Evolutionary conservation across 2,888 invertebrate genomes (phyloP), one percentile per base, ranked within the genome.

Genomic region (Lomographa bimaculata): DNA sequence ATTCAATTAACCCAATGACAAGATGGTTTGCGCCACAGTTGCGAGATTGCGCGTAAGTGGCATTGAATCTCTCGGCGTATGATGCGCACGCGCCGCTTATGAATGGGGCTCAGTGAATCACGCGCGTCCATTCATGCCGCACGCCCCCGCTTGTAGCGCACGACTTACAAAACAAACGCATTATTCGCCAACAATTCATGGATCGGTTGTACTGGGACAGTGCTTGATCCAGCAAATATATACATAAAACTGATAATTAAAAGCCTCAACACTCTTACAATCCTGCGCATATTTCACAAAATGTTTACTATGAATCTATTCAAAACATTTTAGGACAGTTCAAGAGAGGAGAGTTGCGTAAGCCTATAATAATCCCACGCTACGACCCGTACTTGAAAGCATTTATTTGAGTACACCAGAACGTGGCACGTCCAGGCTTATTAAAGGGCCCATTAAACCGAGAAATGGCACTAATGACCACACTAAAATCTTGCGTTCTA

Each of bases 81-180:
- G 67, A 71, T 67, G 69, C 64, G 63, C 67, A 58, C 64, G 66
- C 67, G 58, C 57, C 61, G 50, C 55, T 67, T 75, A 73, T 86
- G 84, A 87, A 87, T 86, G 85, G 70, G 64, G 50, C 64, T 64
- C 69, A 60, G 78, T 86, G 87, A 87, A 79, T 86, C 85, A 86
- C 74, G 66, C 72, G 61, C 64, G 54, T 69, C 77, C 86, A 86
- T 87, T 86, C 80, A 86, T 71, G 57, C 62, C 46, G 33, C 45
- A 64, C 81, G 78, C 81, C 84, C 75, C 77, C 84, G 71, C 82
- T 53, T 61, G 60, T 60, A 64, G 76, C 81, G 73, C 78, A 76
- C 73, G 79, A 71, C 68, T 61, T 27, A 69, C 70, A 65, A 71
- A 63, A 61, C 55, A 67, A 61, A 77, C 73, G 74, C 68, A 69